Evolutionary conservation across 2,888 invertebrate species (phyloP).

Genomic region (Dioctria linearis): DNA sequence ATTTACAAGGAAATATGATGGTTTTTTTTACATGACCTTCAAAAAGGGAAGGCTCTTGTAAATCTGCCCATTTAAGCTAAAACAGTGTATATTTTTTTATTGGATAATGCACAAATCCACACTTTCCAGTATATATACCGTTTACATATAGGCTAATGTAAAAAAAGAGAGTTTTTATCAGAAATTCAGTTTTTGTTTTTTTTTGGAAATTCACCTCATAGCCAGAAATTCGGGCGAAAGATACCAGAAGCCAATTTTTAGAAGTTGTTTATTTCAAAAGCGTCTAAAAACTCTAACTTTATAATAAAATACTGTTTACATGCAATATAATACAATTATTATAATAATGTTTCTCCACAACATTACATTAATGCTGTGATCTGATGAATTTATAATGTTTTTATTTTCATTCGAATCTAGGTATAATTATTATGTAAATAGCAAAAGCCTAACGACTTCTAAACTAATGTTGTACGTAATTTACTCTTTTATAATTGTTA

Average conservation of each 20-base stretch:
- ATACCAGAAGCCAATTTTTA: background rate
- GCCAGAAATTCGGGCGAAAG: too few species aligned
- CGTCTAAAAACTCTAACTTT: slow-evolving; percentile 43
- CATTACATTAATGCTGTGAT: slow-evolving; percentile 15
- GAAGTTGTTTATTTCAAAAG: slow-evolving; percentile 46
- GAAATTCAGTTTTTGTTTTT: too few species aligned
- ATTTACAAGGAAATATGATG: too few species aligned
- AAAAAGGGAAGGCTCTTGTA: too few species aligned
- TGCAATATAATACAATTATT: slow-evolving; percentile 34
- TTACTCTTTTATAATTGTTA: background rate
- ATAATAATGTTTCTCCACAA: slow-evolving; percentile 16
- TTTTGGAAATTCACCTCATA: too few species aligned
- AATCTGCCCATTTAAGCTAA: too few species aligned
- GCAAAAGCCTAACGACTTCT: slow-evolving; percentile 30
- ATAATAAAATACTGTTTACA: slow-evolving; percentile 43
- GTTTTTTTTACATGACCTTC: too few species aligned
- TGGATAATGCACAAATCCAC: too few species aligned
- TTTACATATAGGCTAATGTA: too few species aligned
- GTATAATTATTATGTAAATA: background rate
- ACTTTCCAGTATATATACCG: too few species aligned
- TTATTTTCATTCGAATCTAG: slow-evolving; percentile 17
- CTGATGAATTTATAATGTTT: slow-evolving; percentile 38
- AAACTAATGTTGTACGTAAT: slow-evolving; percentile 8
- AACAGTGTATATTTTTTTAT: too few species aligned
- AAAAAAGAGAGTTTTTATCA: too few species aligned